Conservation (phyloP, 2,797 vertebrate genomes). For the Peromyscus attwateri region DNA sequence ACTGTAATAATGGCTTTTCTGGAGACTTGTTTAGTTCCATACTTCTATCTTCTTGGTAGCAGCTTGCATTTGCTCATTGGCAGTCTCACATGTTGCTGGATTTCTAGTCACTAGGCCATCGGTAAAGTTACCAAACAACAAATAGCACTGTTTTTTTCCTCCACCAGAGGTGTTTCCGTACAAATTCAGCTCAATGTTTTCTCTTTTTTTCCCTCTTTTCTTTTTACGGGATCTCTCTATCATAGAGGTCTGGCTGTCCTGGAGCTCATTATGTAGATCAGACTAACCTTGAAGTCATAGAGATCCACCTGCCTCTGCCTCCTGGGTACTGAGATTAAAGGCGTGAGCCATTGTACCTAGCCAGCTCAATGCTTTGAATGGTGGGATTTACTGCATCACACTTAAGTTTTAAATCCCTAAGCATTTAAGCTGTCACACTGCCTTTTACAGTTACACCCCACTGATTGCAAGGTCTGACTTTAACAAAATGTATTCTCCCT, state of each 20-base stretch:
- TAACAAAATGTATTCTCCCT: slow-evolving; percentile 28
- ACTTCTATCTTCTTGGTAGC: slow-evolving; percentile 48
- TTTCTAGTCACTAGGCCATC: slow-evolving; percentile 17
- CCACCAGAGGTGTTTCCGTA: not conserved
- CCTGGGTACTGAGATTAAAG: not conserved
- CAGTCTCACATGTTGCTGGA: not conserved
- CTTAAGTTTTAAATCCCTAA: not conserved
- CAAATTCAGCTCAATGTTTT: not conserved
- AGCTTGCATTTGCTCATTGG: slow-evolving; percentile 32
- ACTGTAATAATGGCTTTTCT: not conserved
- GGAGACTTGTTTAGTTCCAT: slow-evolving; percentile 8
- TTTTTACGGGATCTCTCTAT: not conserved
- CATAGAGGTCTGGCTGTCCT: not conserved
- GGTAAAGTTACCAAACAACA: not conserved
- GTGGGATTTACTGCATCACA: not conserved
- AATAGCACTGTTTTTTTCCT: not conserved
- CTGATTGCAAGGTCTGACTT: not conserved
- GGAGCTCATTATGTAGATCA: not conserved
- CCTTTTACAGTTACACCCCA: not conserved
- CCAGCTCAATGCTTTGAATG: not conserved
- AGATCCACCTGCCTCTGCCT: not conserved
- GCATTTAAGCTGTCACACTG: not conserved
- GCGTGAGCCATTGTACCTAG: too few relatives aligned
- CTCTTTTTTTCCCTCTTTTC: not conserved
- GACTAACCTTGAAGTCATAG: not conserved